Evolutionary conservation across 2,888 invertebrate species (phyloP), one percentile per base, ranked within the genome.

Genomic region (Andrena hattorfiana): DNA sequence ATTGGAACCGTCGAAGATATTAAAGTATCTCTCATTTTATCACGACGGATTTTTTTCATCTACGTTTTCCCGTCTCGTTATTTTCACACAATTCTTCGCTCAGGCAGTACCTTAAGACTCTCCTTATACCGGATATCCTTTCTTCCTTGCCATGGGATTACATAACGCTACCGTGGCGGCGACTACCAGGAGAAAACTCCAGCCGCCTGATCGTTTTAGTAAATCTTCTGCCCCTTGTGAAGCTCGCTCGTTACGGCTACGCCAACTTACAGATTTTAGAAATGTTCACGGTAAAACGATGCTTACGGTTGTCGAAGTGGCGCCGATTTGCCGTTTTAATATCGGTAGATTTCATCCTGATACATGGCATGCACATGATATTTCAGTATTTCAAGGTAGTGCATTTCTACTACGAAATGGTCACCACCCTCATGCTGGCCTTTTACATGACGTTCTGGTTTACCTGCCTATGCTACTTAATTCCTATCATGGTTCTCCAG

Each of bases 101-200:
- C 51, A 84, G 82, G 20, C 30, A 74, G 5, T 94, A 94, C 76
- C 0, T 88, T 0, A 88, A 77, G 73, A 79, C 88, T 1, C 92
- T 87, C 78, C 72, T 94, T 8, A 0, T 92, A 6, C 62, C 89
- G 28, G 94, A 94, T 70, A 54, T 91, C 20, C 2, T 93, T 2
- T 91, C 93, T 3, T 93, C 93, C 0, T 66, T 93, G 54, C 92
- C 93, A 0, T 93, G 92, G 80, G 93, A 93, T 81, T 81, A 87
- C 13, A 83, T 93, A 4, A 93, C 93, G 10, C 51, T 86, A 5
- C 49, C 77, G 2, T 93, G 91, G 92, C 90, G 93, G 74, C 70
- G 77, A 54, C 42, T 85, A n/a, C 92, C 93, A 4, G 92, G 91
- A 35, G 64, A 87, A 6, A 42, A 88, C 32, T 49, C 77, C 1